Conservation (phyloP, 2,888 invertebrate species). For the Agrochola lota region DNA sequence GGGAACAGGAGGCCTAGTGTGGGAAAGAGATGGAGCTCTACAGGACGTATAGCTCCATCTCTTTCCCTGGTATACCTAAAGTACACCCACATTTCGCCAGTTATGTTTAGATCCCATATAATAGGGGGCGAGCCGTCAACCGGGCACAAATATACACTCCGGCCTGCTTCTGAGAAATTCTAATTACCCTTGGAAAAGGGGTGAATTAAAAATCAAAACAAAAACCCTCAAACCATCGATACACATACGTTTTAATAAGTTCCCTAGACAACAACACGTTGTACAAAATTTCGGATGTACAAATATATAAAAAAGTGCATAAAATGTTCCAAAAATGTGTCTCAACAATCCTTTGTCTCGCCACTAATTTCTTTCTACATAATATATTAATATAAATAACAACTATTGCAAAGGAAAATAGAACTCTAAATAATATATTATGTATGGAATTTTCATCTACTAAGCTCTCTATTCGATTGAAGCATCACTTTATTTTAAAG, state of each 20-base stretch:
- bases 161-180: too few species aligned
- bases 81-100: too few species aligned
- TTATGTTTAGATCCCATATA: too few species aligned
- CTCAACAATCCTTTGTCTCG: constrained; percentile 78
- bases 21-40: too few species aligned
- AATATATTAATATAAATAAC: constrained; percentile 68
- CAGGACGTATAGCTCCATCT: too few species aligned
- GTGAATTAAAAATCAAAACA: constrained; percentile 1
- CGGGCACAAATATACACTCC: too few species aligned
- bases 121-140: too few species aligned
- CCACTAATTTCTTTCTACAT: constrained; percentile 68
- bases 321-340: constrained; percentile 89
- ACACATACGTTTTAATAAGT: constrained; percentile 59
- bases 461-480: constrained; percentile 73
- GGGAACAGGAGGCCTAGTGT: too few species aligned
- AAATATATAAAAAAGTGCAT: constrained; percentile 90
- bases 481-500: constrained; percentile 66
- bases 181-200: too few species aligned
- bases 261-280: constrained; percentile 82
- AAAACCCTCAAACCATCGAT: constrained; percentile 58
- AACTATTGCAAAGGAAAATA: constrained; percentile 66
- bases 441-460: constrained; percentile 64
- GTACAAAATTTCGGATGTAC: constrained; percentile 86
- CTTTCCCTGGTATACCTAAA: too few species aligned
- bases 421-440: constrained; percentile 48